phyloP scores from a whole-genome alignment of 2,113 vertebrate species.

The Daubentonia madagascariensis region DNA sequence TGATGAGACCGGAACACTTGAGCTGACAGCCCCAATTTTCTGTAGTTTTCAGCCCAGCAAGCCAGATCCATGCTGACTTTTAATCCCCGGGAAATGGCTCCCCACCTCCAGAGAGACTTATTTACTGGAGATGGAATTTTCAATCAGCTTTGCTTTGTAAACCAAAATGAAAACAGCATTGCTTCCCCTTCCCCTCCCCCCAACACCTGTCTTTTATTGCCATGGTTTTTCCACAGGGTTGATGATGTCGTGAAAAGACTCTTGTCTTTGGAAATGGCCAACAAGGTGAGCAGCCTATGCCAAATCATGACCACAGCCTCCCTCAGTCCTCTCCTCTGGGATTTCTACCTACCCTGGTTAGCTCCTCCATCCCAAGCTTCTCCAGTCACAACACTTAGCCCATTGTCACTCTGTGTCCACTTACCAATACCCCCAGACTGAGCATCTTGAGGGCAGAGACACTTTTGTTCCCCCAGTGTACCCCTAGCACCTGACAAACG shows the following conservation, averaged over 20 bases:
- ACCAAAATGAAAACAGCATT: background rate
- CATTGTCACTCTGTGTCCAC: background rate
- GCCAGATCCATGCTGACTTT: background rate
- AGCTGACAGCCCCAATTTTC: background rate
- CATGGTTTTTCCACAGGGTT: constrained; percentile 82
- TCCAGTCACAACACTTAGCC: background rate
- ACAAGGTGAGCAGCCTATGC: constrained; percentile 84
- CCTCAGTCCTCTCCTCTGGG: background rate
- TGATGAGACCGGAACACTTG: background rate
- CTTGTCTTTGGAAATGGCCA: constrained; percentile 94
- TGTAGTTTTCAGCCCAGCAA: background rate
- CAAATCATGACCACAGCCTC: background rate
- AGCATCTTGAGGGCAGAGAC: background rate
- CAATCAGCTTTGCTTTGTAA: background rate
- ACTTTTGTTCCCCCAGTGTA: background rate
- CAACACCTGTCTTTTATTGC: background rate
- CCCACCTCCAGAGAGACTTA: background rate
- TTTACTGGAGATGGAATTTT: constrained; percentile 12
- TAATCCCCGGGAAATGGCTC: background rate
- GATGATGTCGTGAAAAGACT: constrained; percentile 92
- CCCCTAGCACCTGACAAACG: background rate
- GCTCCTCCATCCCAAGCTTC: background rate
- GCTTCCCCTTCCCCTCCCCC: background rate
- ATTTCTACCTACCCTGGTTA: background rate
- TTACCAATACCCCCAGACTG: background rate